Evolutionary conservation across 2,113 vertebrate species (phyloP), one percentile per base, ranked within the genome.

Genomic region (Callocephalon fimbriatum): DNA sequence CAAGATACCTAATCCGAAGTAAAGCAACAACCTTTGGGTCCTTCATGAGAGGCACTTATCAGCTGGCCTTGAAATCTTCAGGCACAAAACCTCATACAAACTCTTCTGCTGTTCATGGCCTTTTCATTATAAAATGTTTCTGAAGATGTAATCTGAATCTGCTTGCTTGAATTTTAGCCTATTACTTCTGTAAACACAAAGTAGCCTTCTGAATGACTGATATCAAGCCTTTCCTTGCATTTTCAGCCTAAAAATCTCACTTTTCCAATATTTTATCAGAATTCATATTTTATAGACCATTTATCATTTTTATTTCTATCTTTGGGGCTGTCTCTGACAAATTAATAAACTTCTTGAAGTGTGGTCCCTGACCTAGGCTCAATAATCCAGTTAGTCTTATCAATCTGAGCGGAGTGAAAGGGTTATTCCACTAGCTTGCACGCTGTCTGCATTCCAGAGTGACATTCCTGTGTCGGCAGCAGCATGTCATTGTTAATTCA

Each of bases 331-430:
- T 80, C 47, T 94, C 12, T 83, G 88, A 91, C 35, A 1, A 4
- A 38, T 84, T 72, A 65, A 78, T 73, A 35, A 74, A 88, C 54
- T 79, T 90, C 78, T 44, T 25, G 16, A 88, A 70, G 79, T 95
- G 88, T 84, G 86, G 94, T 93, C 86, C 63, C 59, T 84, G 96
- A 95, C 35, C 71, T 8, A 80, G 54, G 38, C 72, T 31, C 56
- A 91, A 16, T 37, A 71, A 92, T n/a, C 20, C 68, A 71, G 79
- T 72, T 63, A 17, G 35, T 68, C 76, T 94, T 95, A 84, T 91
- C 94, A 89, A 56, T 59, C 91, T 94, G 89, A 78, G 68, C 9
- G 53, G 74, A 70, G 82, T 48, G 31, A 63, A 72, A 65, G 67
- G n/a, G 66, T 81, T 87, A 29, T 35, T 80, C 80, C 25, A 2